phyloP scores from a whole-genome alignment of 2,888 invertebrate genomes.

The Quadroppia sp. region DNA sequence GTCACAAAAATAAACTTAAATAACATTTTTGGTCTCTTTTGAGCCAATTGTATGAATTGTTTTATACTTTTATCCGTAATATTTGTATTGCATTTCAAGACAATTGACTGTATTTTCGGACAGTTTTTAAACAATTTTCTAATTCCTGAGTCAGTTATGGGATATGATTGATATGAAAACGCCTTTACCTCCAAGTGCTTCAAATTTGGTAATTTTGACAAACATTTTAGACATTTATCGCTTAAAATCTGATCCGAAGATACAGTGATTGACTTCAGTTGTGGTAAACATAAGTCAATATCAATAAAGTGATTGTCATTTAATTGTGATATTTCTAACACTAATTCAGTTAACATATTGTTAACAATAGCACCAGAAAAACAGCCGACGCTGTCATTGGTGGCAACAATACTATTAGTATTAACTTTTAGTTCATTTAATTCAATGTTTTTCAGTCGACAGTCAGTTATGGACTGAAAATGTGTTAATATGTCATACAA shows the following conservation, averaged over 20 bases:
- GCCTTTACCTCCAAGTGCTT: neutral
- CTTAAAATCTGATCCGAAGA: conserved; percentile 7
- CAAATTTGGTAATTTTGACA: conserved; percentile 10
- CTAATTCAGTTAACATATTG: neutral
- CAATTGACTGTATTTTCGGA: neutral
- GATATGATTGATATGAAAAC: neutral
- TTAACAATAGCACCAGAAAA: neutral
- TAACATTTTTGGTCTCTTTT: neutral
- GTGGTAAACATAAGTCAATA: conserved; percentile 4
- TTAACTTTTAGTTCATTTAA: neutral
- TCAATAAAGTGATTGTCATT: neutral
- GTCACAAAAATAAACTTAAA: conserved; percentile 8
- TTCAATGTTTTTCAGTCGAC: neutral
- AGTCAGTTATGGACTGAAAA: neutral
- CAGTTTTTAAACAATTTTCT: neutral
- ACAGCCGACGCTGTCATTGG: neutral
- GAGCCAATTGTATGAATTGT: neutral
- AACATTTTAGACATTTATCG: neutral
- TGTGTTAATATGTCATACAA: neutral
- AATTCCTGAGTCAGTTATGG: neutral
- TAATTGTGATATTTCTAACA: neutral
- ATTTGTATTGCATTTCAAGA: neutral
- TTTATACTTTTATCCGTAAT: neutral
- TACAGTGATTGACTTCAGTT: neutral
- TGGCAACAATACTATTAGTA: neutral